Conservation (phyloP, 2,888 invertebrate genomes). For the Cacoxenus indagator region DNA sequence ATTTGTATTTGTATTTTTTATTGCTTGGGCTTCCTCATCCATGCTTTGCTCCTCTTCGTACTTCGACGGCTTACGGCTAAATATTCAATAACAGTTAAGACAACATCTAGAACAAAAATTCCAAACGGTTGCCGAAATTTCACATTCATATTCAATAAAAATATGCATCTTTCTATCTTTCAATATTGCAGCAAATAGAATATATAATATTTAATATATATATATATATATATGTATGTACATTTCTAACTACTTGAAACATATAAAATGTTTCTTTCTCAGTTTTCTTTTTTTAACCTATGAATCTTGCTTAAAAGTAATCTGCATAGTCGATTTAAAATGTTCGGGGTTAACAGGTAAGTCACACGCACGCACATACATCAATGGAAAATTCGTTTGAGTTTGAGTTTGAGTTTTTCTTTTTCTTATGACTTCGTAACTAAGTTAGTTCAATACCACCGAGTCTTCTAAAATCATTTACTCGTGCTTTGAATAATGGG, state of each 20-base stretch:
- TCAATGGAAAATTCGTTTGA: conserved; percentile 52
- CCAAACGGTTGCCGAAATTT: conserved; percentile 9
- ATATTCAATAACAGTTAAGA: conserved; percentile 24
- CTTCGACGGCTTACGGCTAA: conserved; percentile 12
- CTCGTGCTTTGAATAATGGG: conserved; percentile 7
- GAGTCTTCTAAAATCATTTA: background rate
- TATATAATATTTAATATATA: too few relatives aligned
- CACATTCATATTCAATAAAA: conserved; percentile 21
- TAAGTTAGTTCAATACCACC: conserved; percentile 14
- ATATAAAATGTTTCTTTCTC: conserved; percentile 24
- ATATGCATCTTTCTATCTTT: background rate
- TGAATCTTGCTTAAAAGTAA: background rate
- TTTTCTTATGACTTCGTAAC: conserved; percentile 34
- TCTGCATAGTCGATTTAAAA: conserved; percentile 27
- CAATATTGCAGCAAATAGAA: background rate
- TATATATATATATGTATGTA: conserved; percentile 14
- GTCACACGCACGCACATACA: too few relatives aligned
- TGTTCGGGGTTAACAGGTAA: conserved; percentile 49
- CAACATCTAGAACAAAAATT: conserved; percentile 24
- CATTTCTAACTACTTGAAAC: conserved; percentile 43
- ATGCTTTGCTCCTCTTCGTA: background rate
- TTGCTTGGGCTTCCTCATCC: background rate
- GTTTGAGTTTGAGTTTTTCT: conserved; percentile 34
- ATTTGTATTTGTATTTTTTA: background rate
- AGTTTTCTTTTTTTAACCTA: background rate